These are phyloP conservation scores for Gorsachius magnificus DNA, from an alignment of 2,797 vertebrate species.

Conservation along the genomic window DNA sequence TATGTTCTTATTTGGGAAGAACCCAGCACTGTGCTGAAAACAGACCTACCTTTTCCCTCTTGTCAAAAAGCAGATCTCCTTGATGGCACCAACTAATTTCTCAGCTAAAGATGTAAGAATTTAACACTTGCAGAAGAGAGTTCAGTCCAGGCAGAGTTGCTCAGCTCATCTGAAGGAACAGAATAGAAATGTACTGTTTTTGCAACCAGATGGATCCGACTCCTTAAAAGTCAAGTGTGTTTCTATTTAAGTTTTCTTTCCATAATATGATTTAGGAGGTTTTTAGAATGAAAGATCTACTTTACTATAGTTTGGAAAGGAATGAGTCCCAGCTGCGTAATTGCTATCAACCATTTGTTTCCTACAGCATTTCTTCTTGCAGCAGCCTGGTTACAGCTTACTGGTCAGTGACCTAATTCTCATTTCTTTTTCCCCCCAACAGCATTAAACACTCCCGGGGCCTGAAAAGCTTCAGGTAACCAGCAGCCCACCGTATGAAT, in stretches of 20 bases:
- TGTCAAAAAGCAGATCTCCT: not conserved
- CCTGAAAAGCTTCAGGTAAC: not conserved
- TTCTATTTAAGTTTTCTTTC: not conserved
- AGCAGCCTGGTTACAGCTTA: not conserved
- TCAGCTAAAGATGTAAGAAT: not conserved
- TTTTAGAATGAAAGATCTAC: not conserved
- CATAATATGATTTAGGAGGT: not conserved
- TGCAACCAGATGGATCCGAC: not conserved
- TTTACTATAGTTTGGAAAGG: not conserved
- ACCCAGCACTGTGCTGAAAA: not conserved
- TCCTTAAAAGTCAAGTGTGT: not conserved
- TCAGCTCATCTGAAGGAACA: not conserved
- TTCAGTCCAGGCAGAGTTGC: not conserved
- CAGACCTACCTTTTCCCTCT: not conserved
- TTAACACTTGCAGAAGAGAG: not conserved
- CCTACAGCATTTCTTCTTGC: not conserved
- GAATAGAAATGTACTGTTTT: not conserved
- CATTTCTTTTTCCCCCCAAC: not conserved
- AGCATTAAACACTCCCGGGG: not conserved
- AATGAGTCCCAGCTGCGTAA: not conserved
- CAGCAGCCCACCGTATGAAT: not conserved
- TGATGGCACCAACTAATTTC: not conserved
- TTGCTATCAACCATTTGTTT: not conserved
- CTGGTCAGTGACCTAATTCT: not conserved
- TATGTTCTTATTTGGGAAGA: not conserved